Conservation (phyloP, 2,797 vertebrate genomes). For the Poecilia velifera region DNA sequence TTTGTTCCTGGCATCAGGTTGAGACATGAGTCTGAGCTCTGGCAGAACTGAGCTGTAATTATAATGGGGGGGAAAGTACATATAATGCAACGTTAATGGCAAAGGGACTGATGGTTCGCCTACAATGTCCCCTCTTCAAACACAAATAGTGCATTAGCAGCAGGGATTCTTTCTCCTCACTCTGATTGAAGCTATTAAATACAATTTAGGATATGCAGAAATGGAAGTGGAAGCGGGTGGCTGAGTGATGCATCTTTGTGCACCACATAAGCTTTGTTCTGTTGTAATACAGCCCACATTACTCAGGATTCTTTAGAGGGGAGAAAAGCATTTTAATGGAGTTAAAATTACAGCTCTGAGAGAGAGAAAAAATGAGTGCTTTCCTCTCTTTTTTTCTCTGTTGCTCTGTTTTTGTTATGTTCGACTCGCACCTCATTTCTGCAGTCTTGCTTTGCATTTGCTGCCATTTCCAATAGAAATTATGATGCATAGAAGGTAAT, state of each 20-base stretch:
- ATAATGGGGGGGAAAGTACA: slow-evolving; percentile 43
- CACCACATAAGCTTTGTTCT: slow-evolving; percentile 51
- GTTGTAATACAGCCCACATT: slow-evolving; percentile 42
- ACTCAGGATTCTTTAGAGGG: slow-evolving; percentile 43
- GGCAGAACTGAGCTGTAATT: slow-evolving; percentile 61
- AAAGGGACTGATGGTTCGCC: slow-evolving; percentile 49
- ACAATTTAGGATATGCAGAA: slow-evolving; percentile 62
- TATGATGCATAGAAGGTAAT: slow-evolving; percentile 46
- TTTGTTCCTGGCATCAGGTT: slow-evolving; percentile 41
- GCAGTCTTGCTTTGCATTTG: slow-evolving; percentile 32
- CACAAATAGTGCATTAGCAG: slow-evolving; percentile 66
- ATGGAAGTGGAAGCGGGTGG: slow-evolving; percentile 41
- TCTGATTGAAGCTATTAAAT: slow-evolving; percentile 72
- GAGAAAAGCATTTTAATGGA: slow-evolving; percentile 54
- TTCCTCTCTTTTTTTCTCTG: slow-evolving; percentile 21
- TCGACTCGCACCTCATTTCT: slow-evolving; percentile 39
- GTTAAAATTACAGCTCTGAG: slow-evolving; percentile 60
- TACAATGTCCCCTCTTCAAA: slow-evolving; percentile 51
- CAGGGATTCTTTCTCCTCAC: slow-evolving; percentile 43
- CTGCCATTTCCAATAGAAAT: slow-evolving; percentile 54
- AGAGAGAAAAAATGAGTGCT: slow-evolving; percentile 46
- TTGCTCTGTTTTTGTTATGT: slow-evolving; percentile 22
- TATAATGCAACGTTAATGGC: slow-evolving; percentile 66
- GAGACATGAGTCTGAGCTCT: slow-evolving; percentile 43
- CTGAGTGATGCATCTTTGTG: slow-evolving; percentile 54